phyloP scores from a whole-genome alignment of 2,888 invertebrate genomes.

The Xestia c-nigrum region DNA sequence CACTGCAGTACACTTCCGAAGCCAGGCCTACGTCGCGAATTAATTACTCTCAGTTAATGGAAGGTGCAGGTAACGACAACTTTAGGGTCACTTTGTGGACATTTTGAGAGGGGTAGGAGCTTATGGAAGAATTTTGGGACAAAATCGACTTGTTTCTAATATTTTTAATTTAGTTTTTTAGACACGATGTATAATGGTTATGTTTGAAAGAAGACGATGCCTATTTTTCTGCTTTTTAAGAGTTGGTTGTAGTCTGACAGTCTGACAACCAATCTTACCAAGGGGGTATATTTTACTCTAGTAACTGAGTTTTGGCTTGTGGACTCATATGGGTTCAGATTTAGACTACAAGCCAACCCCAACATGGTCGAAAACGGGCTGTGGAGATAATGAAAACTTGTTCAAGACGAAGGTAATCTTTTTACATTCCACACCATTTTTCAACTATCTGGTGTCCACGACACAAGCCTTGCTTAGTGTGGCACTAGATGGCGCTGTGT shows the following conservation, averaged over 20 bases:
- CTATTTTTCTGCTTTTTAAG: background rate
- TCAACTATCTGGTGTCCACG: too few species aligned
- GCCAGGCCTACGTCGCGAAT: conserved; percentile 52
- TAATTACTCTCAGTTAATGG: conserved; percentile 61
- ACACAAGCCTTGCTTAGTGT: too few species aligned
- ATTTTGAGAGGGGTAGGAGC: background rate
- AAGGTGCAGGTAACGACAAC: conserved; percentile 24
- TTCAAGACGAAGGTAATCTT: background rate
- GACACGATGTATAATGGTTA: background rate
- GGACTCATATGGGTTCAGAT: background rate
- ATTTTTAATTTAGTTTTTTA: background rate
- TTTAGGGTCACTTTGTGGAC: conserved; percentile 27
- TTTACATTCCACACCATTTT: background rate
- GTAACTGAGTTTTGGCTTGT: background rate
- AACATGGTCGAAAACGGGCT: background rate
- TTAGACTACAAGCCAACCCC: background rate
- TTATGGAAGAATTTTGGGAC: conserved; percentile 5
- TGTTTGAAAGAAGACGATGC: background rate
- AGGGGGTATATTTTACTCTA: background rate
- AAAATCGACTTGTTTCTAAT: background rate
- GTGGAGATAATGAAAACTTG: background rate
- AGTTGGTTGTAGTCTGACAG: background rate
- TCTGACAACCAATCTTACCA: background rate
- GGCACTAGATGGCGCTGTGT: too few species aligned
- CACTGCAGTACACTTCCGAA: conserved; percentile 46